Evolutionary conservation across 2,797 vertebrate species (phyloP), one percentile per base, ranked within the genome.

Genomic region (Trematomus bernacchii): DNA sequence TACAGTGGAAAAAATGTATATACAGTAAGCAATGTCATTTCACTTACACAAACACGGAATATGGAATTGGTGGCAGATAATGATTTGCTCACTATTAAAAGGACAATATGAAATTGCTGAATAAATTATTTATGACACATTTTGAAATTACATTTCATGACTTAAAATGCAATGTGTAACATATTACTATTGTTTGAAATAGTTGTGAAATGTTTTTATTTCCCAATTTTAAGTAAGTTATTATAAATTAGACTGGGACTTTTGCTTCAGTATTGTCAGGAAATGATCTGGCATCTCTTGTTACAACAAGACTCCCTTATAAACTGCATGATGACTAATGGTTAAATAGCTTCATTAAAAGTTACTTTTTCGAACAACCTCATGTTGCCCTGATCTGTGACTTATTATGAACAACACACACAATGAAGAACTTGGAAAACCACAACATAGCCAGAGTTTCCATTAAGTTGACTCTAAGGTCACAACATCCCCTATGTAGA

Each of bases 1-100:
- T 86, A 40, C 13, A 70, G 27, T 42, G 3, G 43, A 19, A 55
- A 52, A 37, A 65, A 59, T 42, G 11, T 0, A 55, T 12, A 40
- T 3, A 27, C 21, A 5, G 57, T 12, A 14, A 1, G 16, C 4
- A 40, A 3, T 27, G 3, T 18, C 5, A 40, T n/a, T 64, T 59
- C 12, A 65, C 12, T 43, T 44, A 42, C 48, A 79, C 15, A 53
- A 3, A 23, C 23, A 53, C 18, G 44, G 15, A 58, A 71, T 19
- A 72, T 44, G 9, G 8, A 64, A 59, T 33, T 37, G 46, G 21
- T 12, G 8, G 18, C n/a, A 15, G 6, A 19, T 33, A 10, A 10
- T 0, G 58, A 2, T 55, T 53, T 43, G 10, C 18, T 59, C 18
- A 21, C 14, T 42, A 7, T 27, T 18, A 0, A 66, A 62, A 46